phyloP scores from a whole-genome alignment of 2,113 vertebrate species.

The Aspiorhynchus laticeps region DNA sequence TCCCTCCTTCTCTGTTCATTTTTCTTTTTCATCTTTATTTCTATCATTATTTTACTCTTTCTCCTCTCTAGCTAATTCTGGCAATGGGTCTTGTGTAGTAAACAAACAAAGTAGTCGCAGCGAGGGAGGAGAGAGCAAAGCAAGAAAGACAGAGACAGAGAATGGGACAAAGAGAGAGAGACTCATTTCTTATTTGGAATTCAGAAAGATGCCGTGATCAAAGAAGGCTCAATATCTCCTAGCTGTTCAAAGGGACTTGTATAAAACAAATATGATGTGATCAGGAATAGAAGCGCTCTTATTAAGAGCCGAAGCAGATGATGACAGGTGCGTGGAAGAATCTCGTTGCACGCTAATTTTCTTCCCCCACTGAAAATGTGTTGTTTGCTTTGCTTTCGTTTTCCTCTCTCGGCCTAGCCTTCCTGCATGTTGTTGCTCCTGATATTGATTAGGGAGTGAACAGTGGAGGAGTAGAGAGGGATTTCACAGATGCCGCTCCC shows the following conservation, averaged over 20 bases:
- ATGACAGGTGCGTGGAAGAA: slow-evolving; percentile 86
- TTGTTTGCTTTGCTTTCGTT: slow-evolving; percentile 74
- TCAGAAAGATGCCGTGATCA: slow-evolving; percentile 94
- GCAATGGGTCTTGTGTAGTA: slow-evolving; percentile 65
- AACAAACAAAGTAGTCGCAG: slow-evolving; percentile 78
- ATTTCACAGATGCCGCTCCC: slow-evolving; percentile 49
- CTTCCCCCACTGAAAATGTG: slow-evolving; percentile 71
- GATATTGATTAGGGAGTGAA: slow-evolving; percentile 80
- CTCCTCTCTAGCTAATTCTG: slow-evolving; percentile 51
- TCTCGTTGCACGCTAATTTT: slow-evolving; percentile 74
- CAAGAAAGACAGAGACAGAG: slow-evolving; percentile 59
- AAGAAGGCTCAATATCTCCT: slow-evolving; percentile 86
- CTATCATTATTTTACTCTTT: slow-evolving; percentile 48
- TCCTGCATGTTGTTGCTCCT: slow-evolving; percentile 68
- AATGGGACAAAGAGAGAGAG: slow-evolving; percentile 56
- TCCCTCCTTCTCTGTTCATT: slow-evolving; percentile 58
- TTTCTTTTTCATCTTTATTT: slow-evolving; percentile 54
- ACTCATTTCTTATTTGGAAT: slow-evolving; percentile 85
- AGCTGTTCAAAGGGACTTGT: slow-evolving; percentile 96
- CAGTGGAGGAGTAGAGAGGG: slow-evolving; percentile 67
- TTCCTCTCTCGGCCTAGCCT: slow-evolving; percentile 56
- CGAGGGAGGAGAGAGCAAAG: slow-evolving; percentile 68
- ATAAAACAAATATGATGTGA: slow-evolving; percentile 95
- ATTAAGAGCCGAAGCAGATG: slow-evolving; percentile 91
- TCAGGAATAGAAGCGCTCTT: slow-evolving; percentile 92